phyloP scores from a whole-genome alignment of 2,888 invertebrate genomes.

The Spodoptera picta region DNA sequence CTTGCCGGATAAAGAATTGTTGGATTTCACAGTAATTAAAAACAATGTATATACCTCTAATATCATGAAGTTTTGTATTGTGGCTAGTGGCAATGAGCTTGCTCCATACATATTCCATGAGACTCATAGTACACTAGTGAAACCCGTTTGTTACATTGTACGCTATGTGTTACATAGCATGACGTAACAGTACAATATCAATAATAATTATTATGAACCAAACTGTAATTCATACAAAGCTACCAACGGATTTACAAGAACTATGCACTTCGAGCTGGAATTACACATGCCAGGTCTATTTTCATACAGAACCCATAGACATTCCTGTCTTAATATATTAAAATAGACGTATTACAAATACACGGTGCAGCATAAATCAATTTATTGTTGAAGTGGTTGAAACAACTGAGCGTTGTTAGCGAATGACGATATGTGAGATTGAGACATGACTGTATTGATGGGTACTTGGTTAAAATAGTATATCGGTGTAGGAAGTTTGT shows the following conservation, averaged over 20 bases:
- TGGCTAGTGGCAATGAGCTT: no score
- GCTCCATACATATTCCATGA: no score
- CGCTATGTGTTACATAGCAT: no score
- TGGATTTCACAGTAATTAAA: no score
- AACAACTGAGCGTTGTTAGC: slow-evolving; percentile 16
- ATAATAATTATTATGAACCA: slow-evolving; percentile 25
- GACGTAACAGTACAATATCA: neutral
- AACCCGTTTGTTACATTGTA: no score
- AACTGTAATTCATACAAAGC: slow-evolving; percentile 35
- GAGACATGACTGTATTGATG: slow-evolving; percentile 23
- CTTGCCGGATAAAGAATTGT: no score
- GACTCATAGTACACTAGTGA: no score
- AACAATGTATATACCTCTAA: no score
- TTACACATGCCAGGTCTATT: slow-evolving; percentile 62
- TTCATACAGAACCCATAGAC: slow-evolving; percentile 58
- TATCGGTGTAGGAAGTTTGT: neutral
- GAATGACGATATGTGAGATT: slow-evolving; percentile 5
- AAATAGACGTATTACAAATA: slow-evolving; percentile 62
- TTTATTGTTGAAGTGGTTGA: slow-evolving; percentile 61
- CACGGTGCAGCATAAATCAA: slow-evolving; percentile 58
- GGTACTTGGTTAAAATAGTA: slow-evolving; percentile 5
- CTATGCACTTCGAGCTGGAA: slow-evolving; percentile 52
- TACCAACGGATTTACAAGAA: slow-evolving; percentile 48
- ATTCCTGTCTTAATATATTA: slow-evolving; percentile 65
- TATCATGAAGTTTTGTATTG: no score